Evolutionary conservation across 1,140 invertebrate species (phyloP).

Genomic region (Eubasilissa regina): DNA sequence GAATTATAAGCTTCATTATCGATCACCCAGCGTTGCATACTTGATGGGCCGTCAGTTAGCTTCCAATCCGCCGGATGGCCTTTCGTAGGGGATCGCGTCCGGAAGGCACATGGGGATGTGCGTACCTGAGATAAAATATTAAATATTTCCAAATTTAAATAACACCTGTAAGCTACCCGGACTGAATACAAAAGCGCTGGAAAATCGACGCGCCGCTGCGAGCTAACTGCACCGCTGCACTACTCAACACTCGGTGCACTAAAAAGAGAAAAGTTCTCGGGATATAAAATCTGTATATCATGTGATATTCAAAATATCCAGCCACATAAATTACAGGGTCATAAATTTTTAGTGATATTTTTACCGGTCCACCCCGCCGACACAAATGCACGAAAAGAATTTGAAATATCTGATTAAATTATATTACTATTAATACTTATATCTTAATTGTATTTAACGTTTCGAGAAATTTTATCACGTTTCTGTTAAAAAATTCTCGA

Average conservation of each 20-base stretch:
- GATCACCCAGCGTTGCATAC: constrained; percentile 9
- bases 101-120: neutral
- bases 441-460: neutral
- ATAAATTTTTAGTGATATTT: constrained; percentile 46
- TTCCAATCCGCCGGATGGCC: no score
- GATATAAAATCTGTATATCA: constrained; percentile 46
- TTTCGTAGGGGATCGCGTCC: no score
- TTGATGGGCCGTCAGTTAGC: neutral
- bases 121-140: constrained; percentile 20
- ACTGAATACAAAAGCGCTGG: constrained; percentile 32
- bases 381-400: constrained; percentile 26
- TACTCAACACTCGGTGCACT: neutral
- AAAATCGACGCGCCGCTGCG: constrained; percentile 27
- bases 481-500: neutral
- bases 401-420: constrained; percentile 26
- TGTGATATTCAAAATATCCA: constrained; percentile 40
- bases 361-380: constrained; percentile 2
- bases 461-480: neutral
- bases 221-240: neutral
- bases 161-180: constrained; percentile 37
- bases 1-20: constrained; percentile 29
- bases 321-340: constrained; percentile 44
- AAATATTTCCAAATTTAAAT: constrained; percentile 47
- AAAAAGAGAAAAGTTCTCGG: constrained; percentile 31
- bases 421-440: neutral